phyloP scores from a whole-genome alignment of 2,888 invertebrate species.

The Agrotis exclamationis region DNA sequence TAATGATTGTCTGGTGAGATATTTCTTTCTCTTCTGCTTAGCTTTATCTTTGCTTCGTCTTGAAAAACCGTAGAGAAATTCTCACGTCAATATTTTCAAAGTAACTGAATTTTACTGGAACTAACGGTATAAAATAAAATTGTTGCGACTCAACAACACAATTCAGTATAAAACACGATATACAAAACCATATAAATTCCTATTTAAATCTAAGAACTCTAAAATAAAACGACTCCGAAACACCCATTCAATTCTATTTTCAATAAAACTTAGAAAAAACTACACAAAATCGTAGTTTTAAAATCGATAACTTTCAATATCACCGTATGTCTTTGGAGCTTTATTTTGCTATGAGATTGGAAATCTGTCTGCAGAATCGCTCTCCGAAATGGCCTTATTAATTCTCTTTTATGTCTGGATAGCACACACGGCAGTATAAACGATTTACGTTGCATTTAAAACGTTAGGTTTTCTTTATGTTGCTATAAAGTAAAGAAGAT shows the following conservation, averaged over 20 bases:
- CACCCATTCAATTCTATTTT: constrained; percentile 68
- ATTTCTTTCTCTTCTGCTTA: no score
- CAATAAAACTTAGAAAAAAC: constrained; percentile 70
- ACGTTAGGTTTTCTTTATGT: constrained; percentile 87
- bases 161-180: background rate
- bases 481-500: constrained; percentile 84
- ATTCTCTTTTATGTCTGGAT: constrained; percentile 87
- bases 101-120: background rate
- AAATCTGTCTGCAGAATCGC: constrained; percentile 85
- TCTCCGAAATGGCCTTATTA: constrained; percentile 88
- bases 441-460: constrained; percentile 86
- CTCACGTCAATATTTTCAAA: no score
- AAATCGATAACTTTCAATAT: constrained; percentile 89
- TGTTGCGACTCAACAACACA: background rate
- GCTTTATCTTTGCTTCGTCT: no score
- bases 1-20: no score
- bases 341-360: constrained; percentile 73
- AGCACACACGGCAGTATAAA: constrained; percentile 81
- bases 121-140: constrained; percentile 6
- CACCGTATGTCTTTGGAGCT: constrained; percentile 78
- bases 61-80: background rate
- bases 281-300: constrained; percentile 76
- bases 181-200: constrained; percentile 44
- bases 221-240: constrained; percentile 39
- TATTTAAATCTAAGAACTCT: constrained; percentile 44